phyloP scores from a whole-genome alignment of 1,140 invertebrate species.

The Meteorus sp. region DNA sequence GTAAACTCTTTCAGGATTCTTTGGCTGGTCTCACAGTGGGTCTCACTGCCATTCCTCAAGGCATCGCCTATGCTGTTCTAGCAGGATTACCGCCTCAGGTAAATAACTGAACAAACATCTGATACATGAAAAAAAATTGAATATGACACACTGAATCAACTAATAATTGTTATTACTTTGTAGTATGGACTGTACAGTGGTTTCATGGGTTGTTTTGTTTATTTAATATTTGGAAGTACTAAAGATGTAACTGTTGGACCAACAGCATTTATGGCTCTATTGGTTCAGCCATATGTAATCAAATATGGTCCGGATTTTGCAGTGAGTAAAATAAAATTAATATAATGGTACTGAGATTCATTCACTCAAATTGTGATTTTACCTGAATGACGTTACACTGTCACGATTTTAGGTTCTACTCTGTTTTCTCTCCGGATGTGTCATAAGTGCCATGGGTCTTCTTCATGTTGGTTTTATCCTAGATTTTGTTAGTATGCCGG shows the following conservation, averaged over 20 bases:
- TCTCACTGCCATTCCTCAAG: conserved; percentile 71
- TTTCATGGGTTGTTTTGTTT: conserved; percentile 72
- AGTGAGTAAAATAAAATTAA: conserved; percentile 44
- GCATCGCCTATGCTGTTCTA: conserved; percentile 69
- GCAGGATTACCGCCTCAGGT: conserved; percentile 66
- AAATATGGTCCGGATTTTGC: conserved; percentile 60
- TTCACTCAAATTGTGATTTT: neutral
- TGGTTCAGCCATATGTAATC: conserved; percentile 58
- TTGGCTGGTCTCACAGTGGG: conserved; percentile 69
- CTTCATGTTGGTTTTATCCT: conserved; percentile 65
- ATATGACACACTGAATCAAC: neutral
- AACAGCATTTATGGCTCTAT: conserved; percentile 64
- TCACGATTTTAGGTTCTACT: conserved; percentile 62
- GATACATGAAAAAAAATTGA: neutral
- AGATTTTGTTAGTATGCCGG: conserved; percentile 66
- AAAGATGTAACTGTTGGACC: conserved; percentile 69
- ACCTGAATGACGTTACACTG: conserved; percentile 21
- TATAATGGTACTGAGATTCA: neutral
- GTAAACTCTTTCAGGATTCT: conserved; percentile 58
- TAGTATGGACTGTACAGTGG: conserved; percentile 71
- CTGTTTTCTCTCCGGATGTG: conserved; percentile 63
- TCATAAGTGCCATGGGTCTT: conserved; percentile 64
- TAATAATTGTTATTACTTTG: conserved; percentile 27
- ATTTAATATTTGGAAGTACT: conserved; percentile 68
- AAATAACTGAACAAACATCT: conserved; percentile 33